These are phyloP conservation scores for Drosophila varians DNA, from an alignment of 1,140 invertebrate genomes.

Conservation along the genomic window DNA sequence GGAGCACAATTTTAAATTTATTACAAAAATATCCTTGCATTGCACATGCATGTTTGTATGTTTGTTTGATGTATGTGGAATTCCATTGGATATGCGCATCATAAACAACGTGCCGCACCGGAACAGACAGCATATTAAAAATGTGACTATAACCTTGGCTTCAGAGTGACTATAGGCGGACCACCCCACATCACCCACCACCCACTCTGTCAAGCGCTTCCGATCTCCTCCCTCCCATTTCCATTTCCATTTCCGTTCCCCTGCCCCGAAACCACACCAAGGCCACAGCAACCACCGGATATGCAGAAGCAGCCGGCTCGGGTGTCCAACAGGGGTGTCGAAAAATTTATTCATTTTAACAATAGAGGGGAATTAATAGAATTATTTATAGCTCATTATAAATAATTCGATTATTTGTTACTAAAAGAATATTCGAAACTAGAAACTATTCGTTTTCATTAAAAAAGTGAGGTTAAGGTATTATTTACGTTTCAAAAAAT, in stretches of 20 bases:
- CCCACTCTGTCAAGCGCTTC: not conserved
- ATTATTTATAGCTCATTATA: too few relatives aligned
- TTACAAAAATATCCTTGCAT: constrained; percentile 26
- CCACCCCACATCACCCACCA: not conserved
- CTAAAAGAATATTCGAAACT: too few relatives aligned
- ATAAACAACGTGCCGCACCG: constrained; percentile 60
- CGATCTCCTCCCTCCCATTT: not conserved
- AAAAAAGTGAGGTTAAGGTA: too few relatives aligned
- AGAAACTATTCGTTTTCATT: too few relatives aligned
- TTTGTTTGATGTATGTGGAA: constrained; percentile 1
- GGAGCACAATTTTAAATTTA: constrained; percentile 44
- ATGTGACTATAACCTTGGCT: constrained; percentile 76
- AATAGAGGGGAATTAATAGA: not conserved
- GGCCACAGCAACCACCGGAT: constrained; percentile 53
- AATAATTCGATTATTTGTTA: too few relatives aligned
- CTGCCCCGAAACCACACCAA: constrained; percentile 62
- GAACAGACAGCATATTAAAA: constrained; percentile 72
- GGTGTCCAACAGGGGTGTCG: not conserved
- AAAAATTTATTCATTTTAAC: not conserved
- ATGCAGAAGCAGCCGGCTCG: constrained; percentile 25
- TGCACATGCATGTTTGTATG: constrained; percentile 4
- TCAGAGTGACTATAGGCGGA: not conserved
- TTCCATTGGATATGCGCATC: constrained; percentile 54
- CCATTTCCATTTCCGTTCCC: too few relatives aligned
- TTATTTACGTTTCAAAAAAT: not conserved